Evolutionary conservation across 2,888 invertebrate genomes (phyloP), one percentile per base, ranked within the genome.

Genomic region (Caenorhabditis sp.): DNA sequence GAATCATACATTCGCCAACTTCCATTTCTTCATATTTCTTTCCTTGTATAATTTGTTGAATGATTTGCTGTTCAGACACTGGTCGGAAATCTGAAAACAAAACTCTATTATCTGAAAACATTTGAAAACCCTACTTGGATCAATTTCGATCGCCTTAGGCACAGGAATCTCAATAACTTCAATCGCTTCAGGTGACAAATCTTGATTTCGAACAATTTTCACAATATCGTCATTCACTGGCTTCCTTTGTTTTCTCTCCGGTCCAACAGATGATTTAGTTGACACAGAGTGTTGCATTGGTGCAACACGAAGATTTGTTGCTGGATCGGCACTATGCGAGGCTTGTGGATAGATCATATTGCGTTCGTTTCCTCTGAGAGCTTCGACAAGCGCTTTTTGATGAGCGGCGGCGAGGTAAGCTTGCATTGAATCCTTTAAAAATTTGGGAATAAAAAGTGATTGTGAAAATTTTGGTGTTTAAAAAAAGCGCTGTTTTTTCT

Each of bases 21-120:
- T 85, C 82, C 67, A 82, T 81, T 56, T 84, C 84, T 38, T 85
- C 85, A 74, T 80, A 85, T 62, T 84, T 84, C 60, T 85, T 85
- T 26, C 77, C 78, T 69, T 84, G 83, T 59, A 84, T 67, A 54
- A 87, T 81, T 56, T 85, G 84, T 53, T 83, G 81, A 52, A 87
- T 83, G 50, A 87, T 84, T 67, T 85, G 85, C 59, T 85, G 79
- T 68, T 87, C 87, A 26, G 80, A 74, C 17, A 84, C 78, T 26
- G 87, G 82, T 21, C 83, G 81, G 76, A 87, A 87, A 23, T 74
- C 87, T 87, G 67, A 59, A 84, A 64, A 10, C 10, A 38, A 5
- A 1, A 36, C 21, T n/a, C n/a, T n/a, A n/a, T n/a, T n/a, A n/a
- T n/a, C n/a, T n/a, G n/a, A n/a, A n/a, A n/a, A n/a, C 21, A 14